phyloP scores from a whole-genome alignment of 2,113 vertebrate genomes.

The Phrynosoma platyrhinos region DNA sequence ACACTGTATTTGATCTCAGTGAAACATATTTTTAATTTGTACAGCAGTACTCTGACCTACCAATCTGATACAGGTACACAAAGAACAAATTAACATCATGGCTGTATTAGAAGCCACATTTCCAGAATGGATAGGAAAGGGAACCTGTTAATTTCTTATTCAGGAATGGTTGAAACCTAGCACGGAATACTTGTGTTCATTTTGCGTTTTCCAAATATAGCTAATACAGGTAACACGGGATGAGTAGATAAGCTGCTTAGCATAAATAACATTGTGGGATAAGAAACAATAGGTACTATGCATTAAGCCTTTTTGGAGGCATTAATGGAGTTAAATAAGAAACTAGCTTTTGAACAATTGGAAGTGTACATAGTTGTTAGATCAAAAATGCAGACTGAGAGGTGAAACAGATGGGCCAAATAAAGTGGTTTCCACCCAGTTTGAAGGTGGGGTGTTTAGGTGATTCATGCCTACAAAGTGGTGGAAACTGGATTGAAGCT shows the following conservation, averaged over 20 bases:
- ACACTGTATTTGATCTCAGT: not conserved
- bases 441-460: too few species aligned
- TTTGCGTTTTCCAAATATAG: not conserved
- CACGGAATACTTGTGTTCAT: not conserved
- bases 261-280: not conserved
- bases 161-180: not conserved
- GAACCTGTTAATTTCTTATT: not conserved
- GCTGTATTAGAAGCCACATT: not conserved
- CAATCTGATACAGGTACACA: not conserved
- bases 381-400: not conserved
- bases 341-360: not conserved
- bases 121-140: not conserved
- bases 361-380: too few species aligned
- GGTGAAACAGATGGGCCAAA: too few species aligned
- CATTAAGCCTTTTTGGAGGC: too few species aligned
- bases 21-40: not conserved
- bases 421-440: too few species aligned
- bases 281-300: not conserved
- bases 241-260: not conserved
- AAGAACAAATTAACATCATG: not conserved
- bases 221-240: not conserved
- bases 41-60: not conserved
- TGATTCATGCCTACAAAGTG: too few species aligned
- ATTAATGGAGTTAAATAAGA: not conserved
- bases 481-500: too few species aligned